Base-by-base conservation (phyloP, 2,888 invertebrate species). In the Drosophila demipolita region DNA sequence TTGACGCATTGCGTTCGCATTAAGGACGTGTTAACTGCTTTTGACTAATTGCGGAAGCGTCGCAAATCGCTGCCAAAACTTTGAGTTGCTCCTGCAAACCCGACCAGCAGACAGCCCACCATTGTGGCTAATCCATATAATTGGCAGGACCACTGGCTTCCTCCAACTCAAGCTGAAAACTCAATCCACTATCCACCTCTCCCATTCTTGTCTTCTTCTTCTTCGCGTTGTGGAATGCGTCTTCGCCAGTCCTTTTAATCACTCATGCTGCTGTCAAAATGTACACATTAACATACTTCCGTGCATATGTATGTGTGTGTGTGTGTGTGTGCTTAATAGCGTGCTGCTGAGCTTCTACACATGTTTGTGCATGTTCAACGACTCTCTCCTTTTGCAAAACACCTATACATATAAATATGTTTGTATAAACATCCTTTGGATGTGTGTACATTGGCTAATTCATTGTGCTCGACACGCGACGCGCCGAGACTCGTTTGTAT, bases 11-110 rank as follows among this genome's bases (percentile, higher is more conserved):
- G 74, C 49, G 55, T 54, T 66, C 57, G 60, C 72, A 82, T 82
- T 80, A 71, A 66, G 80, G 65, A 66, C 65, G 83, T 75, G 80
- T 73, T 82, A 82, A 75, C 73, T 80, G 78, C 70, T 71, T 80
- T 80, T 82, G 80, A 82, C 82, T 82, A 82, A 82, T 82, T 82
- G 78, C 65, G 62, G 63, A 59, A 82, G 73, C 79, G 68, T 57
- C 73, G 66, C 70, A 71, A 81, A 81, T 81, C 69, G 78, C 67
- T 67, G 78, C 70, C 69, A 66, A 78, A 76, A 75, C 66, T 80
- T 80, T 75, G 52, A 78, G 60, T 59, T 38, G 62, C 36, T 54
- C 12, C 45, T 15, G 45, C 45, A 23, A 54, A 0, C 67, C 55
- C 50, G 53, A 42, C 33, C 40, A 53, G 32, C 29, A 26, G 36